Base-by-base conservation (phyloP, 1,140 invertebrate species). In the Hypothenemus hampei region DNA sequence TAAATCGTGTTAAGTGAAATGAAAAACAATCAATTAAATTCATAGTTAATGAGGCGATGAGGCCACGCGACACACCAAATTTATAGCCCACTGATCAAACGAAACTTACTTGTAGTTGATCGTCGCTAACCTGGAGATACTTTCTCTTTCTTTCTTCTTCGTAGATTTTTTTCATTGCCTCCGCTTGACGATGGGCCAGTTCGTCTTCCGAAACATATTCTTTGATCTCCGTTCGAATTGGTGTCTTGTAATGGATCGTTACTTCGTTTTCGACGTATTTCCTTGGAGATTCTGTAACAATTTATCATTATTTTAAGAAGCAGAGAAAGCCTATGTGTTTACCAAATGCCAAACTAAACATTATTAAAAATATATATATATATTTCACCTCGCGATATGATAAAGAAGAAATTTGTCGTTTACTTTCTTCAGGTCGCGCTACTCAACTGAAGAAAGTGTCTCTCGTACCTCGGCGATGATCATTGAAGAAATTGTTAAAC, bases 201-300 rank as follows among this genome's bases (percentile, higher is more conserved):
- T 93, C 91, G 64, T 89, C 84, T 72, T 92, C 89, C 62, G 84
- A 84, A 59, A 87, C 75, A 61, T 82, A 76, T 57, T 88, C 87
- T 69, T 92, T 87, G 48, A 89, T 85, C 70, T 91, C 88, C 65
- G 87, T 81, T 55, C 89, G 78, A 46, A 93, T 83, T 31, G 91
- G 91, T 36, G 83, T 88, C 67, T 85, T 81, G 79, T 93, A 95
- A 73, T 93, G 91, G 69, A 95, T 91, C 66, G 91, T 95, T 65
- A 95, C 91, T 74, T 93, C 88, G 64, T 87, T 85, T 75, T 92
- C 89, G 64, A 89, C 84, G 78, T 92, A 95, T 62, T 86, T 84
- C 66, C 86, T 83, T 35, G 85, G 86, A 57, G 88, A 90, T 78
- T 89, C 89, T 91, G 68, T 18, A 62, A 60, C 57, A 35, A 49